A percentile compares a stretch with the other conserved stretches of the same genome.
Conservation (phyloP, 2,888 invertebrate genomes). For the Eledona agricola region DNA sequence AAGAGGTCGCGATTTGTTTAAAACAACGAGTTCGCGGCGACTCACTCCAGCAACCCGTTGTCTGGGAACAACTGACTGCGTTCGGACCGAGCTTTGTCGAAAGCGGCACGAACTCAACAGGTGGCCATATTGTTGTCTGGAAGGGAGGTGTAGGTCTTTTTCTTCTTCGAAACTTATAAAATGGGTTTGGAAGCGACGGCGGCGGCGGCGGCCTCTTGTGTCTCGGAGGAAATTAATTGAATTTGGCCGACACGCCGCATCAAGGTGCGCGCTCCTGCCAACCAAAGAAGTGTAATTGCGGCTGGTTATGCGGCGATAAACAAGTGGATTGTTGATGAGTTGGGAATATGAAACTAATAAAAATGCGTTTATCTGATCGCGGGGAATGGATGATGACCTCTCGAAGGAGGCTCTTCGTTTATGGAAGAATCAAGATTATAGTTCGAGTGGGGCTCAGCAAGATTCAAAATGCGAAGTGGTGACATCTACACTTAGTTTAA, state of each 20-base stretch:
- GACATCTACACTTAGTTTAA: too few species aligned
- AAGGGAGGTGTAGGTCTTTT: conserved; percentile 28
- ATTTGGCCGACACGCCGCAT: conserved; percentile 17
- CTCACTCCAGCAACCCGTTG: conserved; percentile 9
- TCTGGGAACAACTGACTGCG: conserved; percentile 39
- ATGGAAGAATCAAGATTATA: too few species aligned
- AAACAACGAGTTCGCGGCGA: too few species aligned
- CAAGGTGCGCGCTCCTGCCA: conserved; percentile 20
- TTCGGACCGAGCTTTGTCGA: conserved; percentile 41
- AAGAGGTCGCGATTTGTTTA: too few species aligned
- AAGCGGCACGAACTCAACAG: conserved; percentile 48
- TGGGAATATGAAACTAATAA: conserved; percentile 6
- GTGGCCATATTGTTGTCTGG: conserved; percentile 49
- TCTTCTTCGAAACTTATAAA: conserved; percentile 18
- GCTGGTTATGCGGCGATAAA: conserved; percentile 1
- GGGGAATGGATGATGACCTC: conserved; percentile 3
- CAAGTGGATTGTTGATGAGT: conserved; percentile 5
- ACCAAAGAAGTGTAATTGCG: too few species aligned
- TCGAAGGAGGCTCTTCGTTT: conserved; percentile 4
- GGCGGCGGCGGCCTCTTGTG: conserved; percentile 6
- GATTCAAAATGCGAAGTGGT: too few species aligned
- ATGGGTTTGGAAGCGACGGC: conserved; percentile 16
- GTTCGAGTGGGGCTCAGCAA: too few species aligned
- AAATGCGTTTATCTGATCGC: conserved; percentile 6
- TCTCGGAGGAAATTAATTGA: conserved; percentile 28